phyloP scores from a whole-genome alignment of 1,140 invertebrate species.

The Zaprionus ornatus region DNA sequence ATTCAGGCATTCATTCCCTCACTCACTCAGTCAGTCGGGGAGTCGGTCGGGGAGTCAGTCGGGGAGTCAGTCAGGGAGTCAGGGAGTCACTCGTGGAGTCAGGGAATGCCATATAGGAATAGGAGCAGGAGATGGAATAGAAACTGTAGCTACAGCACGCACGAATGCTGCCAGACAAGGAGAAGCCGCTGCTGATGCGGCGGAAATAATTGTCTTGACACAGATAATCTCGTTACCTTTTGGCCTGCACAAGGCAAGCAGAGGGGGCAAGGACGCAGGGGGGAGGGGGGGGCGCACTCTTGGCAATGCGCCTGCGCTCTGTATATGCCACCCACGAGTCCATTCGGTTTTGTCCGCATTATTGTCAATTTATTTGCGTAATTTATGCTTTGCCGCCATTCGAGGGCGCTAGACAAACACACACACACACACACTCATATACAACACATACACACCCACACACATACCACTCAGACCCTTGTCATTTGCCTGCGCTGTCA shows the following conservation, averaged over 20 bases:
- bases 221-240: conserved; percentile 83
- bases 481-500: conserved; percentile 20
- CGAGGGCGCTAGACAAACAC: conserved; percentile 48
- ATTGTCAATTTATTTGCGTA: conserved; percentile 81
- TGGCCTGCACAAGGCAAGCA: conserved; percentile 27
- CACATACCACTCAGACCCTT: conserved; percentile 13
- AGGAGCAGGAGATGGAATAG: conserved; percentile 7
- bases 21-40: conserved; percentile 30
- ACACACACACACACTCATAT: conserved; percentile 7
- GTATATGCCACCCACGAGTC: conserved; percentile 22
- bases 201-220: conserved; percentile 83
- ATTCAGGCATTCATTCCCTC: conserved; percentile 28
- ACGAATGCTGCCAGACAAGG: conserved; percentile 64
- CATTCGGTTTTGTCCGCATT: conserved; percentile 53
- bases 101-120: too few relatives aligned
- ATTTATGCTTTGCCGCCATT: conserved; percentile 70
- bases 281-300: neutral
- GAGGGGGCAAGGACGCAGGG: neutral
- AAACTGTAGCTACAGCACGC: conserved; percentile 45
- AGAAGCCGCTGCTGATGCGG: conserved; percentile 69
- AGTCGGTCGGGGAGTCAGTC: conserved; percentile 20
- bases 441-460: conserved; percentile 34
- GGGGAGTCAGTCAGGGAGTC: conserved; percentile 24
- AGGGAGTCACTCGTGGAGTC: conserved; percentile 17
- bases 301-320: conserved; percentile 10